These are phyloP conservation scores for Cheirogaleus major DNA, from an alignment of 2,797 vertebrate genomes.

Conservation along the genomic window DNA sequence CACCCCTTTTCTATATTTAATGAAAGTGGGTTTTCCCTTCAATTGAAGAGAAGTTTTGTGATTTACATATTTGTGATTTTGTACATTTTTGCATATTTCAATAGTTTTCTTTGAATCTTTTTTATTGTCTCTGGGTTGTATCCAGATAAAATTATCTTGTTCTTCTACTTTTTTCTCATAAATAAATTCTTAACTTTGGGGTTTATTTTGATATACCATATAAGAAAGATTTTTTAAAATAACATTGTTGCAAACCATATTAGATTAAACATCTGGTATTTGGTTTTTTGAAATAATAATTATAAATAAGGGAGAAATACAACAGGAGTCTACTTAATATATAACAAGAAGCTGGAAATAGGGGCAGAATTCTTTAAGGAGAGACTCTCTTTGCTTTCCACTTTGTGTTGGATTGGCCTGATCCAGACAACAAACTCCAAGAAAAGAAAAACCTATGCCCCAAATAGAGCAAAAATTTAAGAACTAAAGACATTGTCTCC, in stretches of 20 bases:
- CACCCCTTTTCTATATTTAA: background rate
- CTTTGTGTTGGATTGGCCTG: background rate
- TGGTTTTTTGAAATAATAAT: background rate
- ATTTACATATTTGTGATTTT: background rate
- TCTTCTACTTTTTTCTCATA: background rate
- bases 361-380: background rate
- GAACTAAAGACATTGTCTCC: constrained; percentile 14
- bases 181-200: background rate
- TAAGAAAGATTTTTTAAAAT: background rate
- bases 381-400: background rate
- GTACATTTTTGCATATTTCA: background rate
- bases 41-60: background rate
- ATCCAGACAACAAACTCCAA: background rate
- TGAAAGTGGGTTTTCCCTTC: background rate
- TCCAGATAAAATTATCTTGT: background rate
- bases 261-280: background rate
- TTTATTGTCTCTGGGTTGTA: background rate
- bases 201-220: background rate
- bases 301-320: background rate
- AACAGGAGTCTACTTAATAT: background rate
- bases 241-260: background rate
- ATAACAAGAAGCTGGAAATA: background rate
- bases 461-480: background rate
- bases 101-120: constrained; percentile 20
- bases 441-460: background rate